phyloP scores from a whole-genome alignment of 2,888 invertebrate genomes.

The Diarsia mendica region DNA sequence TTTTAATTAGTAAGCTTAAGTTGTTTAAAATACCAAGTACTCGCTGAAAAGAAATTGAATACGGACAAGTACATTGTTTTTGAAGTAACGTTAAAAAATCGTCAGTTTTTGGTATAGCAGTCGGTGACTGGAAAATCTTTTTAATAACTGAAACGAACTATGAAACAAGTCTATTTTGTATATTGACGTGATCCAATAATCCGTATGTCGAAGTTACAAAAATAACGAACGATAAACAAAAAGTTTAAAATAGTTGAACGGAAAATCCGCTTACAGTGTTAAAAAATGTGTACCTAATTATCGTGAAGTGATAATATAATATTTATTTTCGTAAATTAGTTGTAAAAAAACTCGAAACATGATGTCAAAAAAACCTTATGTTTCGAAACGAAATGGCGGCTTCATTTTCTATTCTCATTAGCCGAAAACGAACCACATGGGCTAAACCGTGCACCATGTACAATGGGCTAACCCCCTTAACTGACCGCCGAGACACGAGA shows the following conservation, averaged over 20 bases:
- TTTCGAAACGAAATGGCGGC: background rate
- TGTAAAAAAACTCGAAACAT: background rate
- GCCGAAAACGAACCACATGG: slow-evolving; percentile 40
- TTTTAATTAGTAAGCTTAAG: too few species aligned
- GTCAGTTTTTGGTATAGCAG: background rate
- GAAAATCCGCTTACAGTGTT: background rate
- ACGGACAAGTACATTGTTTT: too few species aligned
- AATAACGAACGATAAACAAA: slow-evolving; percentile 12
- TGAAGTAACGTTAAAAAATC: too few species aligned
- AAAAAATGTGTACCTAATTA: background rate
- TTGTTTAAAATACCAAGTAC: too few species aligned
- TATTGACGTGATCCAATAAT: slow-evolving; percentile 7
- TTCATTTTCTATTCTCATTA: background rate
- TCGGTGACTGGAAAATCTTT: background rate
- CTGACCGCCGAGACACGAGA: slow-evolving; percentile 33
- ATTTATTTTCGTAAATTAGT: background rate
- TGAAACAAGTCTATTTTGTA: background rate
- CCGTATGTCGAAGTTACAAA: slow-evolving; percentile 4
- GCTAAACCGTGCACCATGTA: slow-evolving; percentile 31
- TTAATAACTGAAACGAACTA: slow-evolving; percentile 9
- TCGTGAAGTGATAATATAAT: background rate
- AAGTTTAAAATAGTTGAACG: background rate
- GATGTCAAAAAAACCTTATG: background rate
- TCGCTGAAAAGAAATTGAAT: too few species aligned
- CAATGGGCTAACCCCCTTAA: slow-evolving; percentile 48